Evolutionary conservation across 2,888 invertebrate genomes (phyloP), one percentile per base, ranked within the genome.

Genomic region (Tanaodytes sp.): DNA sequence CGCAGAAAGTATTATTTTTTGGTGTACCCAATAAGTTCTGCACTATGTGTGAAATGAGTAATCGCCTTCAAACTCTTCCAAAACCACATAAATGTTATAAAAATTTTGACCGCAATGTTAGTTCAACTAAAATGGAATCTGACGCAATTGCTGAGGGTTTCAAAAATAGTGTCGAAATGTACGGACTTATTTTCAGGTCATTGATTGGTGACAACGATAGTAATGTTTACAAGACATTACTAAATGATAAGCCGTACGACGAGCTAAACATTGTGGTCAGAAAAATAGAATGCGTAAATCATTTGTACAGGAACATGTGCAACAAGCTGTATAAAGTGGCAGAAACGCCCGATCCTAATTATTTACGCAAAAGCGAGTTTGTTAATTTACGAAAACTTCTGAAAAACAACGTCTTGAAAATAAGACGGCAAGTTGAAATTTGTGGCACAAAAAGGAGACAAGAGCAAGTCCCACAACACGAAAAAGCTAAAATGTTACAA

Each of bases 1-100:
- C 46, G 37, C 75, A 12, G 6, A 43, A 43, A 43, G 43, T 43
- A 2, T 43, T 43, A 14, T 43, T 18, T 27, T 12, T 27, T 16
- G 77, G 77, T 12, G 62, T 79, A 1, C 19, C 74, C 0, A 79
- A 80, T 49, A 80, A 77, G 62, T 79, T 69, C 55, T 80, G 80
- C 39, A 40, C 67, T 8, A 54, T 15, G 2, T 37, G 37, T 14
- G 37, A 37, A 37, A 6, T 15, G 5, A 16, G 15, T 11, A 37
- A 37, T 2, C 14, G 37, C 14, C 14, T 14, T 14, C 9, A 27
- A 27, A 27, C 27, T 27, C 6, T 8, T 8, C 27, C 27, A 9
- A 27, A 5, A 9, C 6, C 5, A 27, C 27, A 27, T 27, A 5
- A 27, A 8, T 27, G 27, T 9, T 27, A 27, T 9, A 27, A 27